These are phyloP conservation scores for Erebia ligea DNA, from an alignment of 2,888 invertebrate genomes.

Conservation along the genomic window DNA sequence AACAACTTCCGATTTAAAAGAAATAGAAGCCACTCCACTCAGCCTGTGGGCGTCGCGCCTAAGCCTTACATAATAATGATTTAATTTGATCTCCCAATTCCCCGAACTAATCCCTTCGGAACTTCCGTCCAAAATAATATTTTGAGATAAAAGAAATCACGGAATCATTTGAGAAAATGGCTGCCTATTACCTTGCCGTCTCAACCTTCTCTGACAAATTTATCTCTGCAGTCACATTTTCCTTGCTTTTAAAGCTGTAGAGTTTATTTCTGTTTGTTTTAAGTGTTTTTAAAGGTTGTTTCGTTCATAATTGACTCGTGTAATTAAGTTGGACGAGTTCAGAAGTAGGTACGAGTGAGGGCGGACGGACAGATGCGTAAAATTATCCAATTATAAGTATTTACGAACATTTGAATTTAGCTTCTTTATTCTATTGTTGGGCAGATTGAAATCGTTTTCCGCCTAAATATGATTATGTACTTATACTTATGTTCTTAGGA, in stretches of 20 bases:
- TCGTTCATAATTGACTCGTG: slow-evolving; percentile 35
- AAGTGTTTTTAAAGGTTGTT: neutral
- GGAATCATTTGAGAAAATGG: slow-evolving; percentile 33
- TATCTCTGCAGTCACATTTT: neutral
- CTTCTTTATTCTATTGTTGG: slow-evolving; percentile 34
- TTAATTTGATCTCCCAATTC: slow-evolving; percentile 30
- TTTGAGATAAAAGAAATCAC: slow-evolving; percentile 37
- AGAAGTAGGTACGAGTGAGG: slow-evolving; percentile 41
- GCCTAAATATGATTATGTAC: neutral
- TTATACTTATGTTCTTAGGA: too few species aligned
- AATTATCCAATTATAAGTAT: slow-evolving; percentile 52
- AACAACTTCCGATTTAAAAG: too few species aligned
- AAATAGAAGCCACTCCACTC: too few species aligned
- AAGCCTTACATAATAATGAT: slow-evolving; percentile 5
- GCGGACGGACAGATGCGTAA: slow-evolving; percentile 47
- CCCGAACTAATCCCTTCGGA: slow-evolving; percentile 47
- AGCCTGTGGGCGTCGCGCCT: neutral
- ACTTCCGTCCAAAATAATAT: slow-evolving; percentile 38
- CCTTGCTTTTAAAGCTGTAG: slow-evolving; percentile 1
- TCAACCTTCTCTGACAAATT: slow-evolving; percentile 24
- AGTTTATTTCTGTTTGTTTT: slow-evolving; percentile 5
- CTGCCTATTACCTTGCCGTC: slow-evolving; percentile 34
- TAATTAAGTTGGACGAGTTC: slow-evolving; percentile 44
- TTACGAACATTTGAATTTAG: slow-evolving; percentile 48
- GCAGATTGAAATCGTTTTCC: slow-evolving; percentile 9